Conservation (phyloP, 2,888 invertebrate species). For the Mylabris sibirica region DNA sequence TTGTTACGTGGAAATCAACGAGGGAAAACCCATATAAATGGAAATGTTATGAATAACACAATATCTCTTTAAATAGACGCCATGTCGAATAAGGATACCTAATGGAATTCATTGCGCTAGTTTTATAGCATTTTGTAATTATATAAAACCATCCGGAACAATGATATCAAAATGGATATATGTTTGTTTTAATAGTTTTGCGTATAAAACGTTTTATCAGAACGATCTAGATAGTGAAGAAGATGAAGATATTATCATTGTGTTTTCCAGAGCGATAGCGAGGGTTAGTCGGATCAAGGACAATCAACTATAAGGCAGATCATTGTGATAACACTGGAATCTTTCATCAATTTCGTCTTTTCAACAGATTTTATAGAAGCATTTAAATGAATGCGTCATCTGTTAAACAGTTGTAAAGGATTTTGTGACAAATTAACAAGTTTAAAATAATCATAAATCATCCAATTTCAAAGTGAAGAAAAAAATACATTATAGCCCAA, state of each 20-base stretch:
- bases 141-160: background rate
- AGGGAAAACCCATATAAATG: slow-evolving; percentile 19
- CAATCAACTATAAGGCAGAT: background rate
- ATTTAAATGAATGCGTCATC: background rate
- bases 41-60: slow-evolving; percentile 19
- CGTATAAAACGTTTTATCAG: background rate
- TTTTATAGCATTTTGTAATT: background rate
- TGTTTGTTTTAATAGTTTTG: background rate
- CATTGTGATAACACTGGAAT: background rate
- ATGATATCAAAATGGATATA: background rate
- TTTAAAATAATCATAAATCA: background rate
- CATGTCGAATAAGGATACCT: background rate
- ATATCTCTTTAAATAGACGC: slow-evolving; percentile 14
- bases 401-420: background rate
- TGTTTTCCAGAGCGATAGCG: background rate
- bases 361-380: background rate
- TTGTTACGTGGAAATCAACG: slow-evolving; percentile 16
- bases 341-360: slow-evolving; percentile 1
- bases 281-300: background rate
- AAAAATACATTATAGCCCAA: background rate
- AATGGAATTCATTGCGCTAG: background rate
- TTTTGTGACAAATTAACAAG: background rate
- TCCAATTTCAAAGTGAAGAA: background rate
- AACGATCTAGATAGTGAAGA: background rate
- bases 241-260: background rate